A percentile compares a stretch with the other conserved stretches of the same genome.
phyloP scores from a whole-genome alignment of 1,140 invertebrate species.

The Zophobas atratus region DNA sequence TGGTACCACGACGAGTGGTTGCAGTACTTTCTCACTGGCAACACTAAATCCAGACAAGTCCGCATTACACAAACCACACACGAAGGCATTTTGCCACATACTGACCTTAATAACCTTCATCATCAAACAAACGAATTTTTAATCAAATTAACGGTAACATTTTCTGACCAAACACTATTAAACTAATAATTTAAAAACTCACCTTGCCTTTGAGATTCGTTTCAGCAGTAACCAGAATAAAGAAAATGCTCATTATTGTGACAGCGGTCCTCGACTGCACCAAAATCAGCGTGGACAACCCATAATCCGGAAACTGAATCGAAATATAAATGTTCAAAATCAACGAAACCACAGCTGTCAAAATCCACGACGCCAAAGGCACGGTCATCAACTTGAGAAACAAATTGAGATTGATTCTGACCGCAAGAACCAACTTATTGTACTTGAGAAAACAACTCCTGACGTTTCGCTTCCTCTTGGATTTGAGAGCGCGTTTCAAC shows the following conservation, averaged over 20 bases:
- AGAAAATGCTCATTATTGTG: slow-evolving; percentile 5
- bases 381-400: background rate
- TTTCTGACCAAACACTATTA: background rate
- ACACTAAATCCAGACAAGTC: background rate
- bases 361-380: background rate
- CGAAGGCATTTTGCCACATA: too few species aligned
- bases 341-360: background rate
- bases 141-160: too few species aligned
- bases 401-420: slow-evolving; percentile 5
- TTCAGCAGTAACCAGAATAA: background rate
- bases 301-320: slow-evolving; percentile 1
- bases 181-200: background rate
- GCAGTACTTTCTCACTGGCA: background rate
- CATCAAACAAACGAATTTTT: too few species aligned
- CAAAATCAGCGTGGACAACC: background rate
- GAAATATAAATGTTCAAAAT: slow-evolving; percentile 5
- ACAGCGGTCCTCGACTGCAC: background rate
- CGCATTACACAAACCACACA: too few species aligned
- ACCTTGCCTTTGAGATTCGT: background rate
- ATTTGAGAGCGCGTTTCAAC: background rate
- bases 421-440: background rate
- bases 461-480: background rate
- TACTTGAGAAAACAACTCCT: background rate
- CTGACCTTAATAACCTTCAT: too few species aligned
- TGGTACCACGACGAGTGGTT: background rate